A percentile compares a stretch with the other conserved stretches of the same genome.
These are phyloP conservation scores for Busseola fusca DNA, from an alignment of 2,888 invertebrate genomes.

Conservation along the genomic window DNA sequence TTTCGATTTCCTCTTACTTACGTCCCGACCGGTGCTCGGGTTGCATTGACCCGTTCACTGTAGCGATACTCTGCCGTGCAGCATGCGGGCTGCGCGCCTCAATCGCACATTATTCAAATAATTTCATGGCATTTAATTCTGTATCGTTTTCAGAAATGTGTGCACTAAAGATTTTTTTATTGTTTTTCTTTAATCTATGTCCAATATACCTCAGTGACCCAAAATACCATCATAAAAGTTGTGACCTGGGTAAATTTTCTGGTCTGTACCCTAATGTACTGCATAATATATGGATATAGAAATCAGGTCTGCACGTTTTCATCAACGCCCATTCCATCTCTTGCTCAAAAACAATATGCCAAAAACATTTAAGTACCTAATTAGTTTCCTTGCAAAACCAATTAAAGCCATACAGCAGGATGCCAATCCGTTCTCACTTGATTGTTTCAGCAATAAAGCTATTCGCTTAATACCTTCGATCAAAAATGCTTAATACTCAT, in stretches of 20 bases:
- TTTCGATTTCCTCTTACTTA: slow-evolving; percentile 35
- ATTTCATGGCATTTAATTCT: background rate
- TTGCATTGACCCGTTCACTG: slow-evolving; percentile 33
- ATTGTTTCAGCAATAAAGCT: slow-evolving; percentile 37
- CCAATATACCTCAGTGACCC: background rate
- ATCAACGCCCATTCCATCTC: background rate
- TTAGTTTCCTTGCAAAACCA: background rate
- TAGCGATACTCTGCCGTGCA: background rate
- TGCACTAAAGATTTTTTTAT: background rate
- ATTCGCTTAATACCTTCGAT: slow-evolving; percentile 9
- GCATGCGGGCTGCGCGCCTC: background rate
- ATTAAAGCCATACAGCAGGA: slow-evolving; percentile 7
- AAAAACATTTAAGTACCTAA: background rate
- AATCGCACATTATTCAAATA: background rate
- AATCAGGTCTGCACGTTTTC: background rate
- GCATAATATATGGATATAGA: background rate
- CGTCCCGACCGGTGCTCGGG: slow-evolving; percentile 7
- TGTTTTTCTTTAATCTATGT: slow-evolving; percentile 9
- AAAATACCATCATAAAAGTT: background rate
- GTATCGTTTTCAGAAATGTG: background rate
- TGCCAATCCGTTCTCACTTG: slow-evolving; percentile 33
- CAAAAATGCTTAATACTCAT: slow-evolving; percentile 6
- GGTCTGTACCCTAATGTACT: background rate
- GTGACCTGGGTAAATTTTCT: background rate
- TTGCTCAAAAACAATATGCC: background rate